phyloP scores from a whole-genome alignment of 2,888 invertebrate species.

The Ophioninae sp. region DNA sequence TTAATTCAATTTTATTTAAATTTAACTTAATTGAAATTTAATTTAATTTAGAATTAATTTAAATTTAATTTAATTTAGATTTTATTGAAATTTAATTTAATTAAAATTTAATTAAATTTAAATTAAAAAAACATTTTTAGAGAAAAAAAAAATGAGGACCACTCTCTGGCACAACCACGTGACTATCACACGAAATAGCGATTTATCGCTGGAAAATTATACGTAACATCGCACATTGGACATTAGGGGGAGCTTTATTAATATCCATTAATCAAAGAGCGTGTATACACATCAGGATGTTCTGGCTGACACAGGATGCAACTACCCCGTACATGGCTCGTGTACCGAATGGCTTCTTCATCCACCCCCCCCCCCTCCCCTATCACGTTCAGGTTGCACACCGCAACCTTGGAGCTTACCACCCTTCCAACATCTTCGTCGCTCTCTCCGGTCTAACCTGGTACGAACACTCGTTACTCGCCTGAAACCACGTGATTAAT shows the following conservation, averaged over 20 bases:
- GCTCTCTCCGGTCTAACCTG: neutral
- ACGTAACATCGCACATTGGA: slow-evolving; percentile 19
- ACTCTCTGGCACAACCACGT: slow-evolving; percentile 65
- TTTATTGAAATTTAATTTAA: too few relatives aligned
- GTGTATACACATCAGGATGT: slow-evolving; percentile 43
- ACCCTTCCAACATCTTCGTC: neutral
- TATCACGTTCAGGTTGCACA: slow-evolving; percentile 1
- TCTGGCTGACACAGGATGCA: slow-evolving; percentile 28
- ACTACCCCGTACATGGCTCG: slow-evolving; percentile 8
- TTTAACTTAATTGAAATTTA: too few relatives aligned
- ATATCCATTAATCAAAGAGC: slow-evolving; percentile 74
- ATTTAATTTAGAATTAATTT: too few relatives aligned
- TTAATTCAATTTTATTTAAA: too few relatives aligned
- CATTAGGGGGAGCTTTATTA: slow-evolving; percentile 71
- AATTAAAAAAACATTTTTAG: too few relatives aligned
- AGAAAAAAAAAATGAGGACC: slow-evolving; percentile 64
- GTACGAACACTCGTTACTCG: neutral
- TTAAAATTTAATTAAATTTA: too few relatives aligned
- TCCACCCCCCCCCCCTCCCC: too few relatives aligned
- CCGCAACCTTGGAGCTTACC: neutral
- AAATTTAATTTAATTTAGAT: too few relatives aligned
- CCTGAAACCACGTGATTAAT: neutral
- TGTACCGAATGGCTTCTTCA: slow-evolving; percentile 12
- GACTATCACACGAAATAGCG: slow-evolving; percentile 65
- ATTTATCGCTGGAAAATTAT: slow-evolving; percentile 68